Percentiles rank a stretch among this genome's conserved stretches.
Conservation (phyloP, 2,888 invertebrate genomes). For the Ectemnius cavifrons region DNA sequence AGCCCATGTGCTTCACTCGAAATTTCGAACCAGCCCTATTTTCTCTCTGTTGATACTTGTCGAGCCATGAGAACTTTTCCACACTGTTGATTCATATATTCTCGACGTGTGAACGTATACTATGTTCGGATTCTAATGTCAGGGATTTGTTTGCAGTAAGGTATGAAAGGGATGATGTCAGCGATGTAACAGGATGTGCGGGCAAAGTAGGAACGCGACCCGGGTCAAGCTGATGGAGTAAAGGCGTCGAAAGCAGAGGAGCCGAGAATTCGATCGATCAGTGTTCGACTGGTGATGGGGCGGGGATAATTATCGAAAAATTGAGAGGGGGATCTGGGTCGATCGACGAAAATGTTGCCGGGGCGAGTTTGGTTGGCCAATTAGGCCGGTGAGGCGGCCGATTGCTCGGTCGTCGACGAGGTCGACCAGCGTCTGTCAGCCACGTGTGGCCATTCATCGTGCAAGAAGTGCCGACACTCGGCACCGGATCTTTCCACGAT, state of each 20-base stretch:
- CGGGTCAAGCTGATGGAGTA: too few species aligned
- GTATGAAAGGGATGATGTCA: too few species aligned
- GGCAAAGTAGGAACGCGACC: too few species aligned
- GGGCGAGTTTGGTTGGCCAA: slow-evolving; percentile 53
- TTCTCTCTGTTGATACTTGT: neutral
- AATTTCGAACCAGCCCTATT: neutral
- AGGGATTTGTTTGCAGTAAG: too few species aligned
- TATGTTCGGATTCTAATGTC: too few species aligned
- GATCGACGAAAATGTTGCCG: slow-evolving; percentile 41
- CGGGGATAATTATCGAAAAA: slow-evolving; percentile 67
- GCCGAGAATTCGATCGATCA: slow-evolving; percentile 55
- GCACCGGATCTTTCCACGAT: slow-evolving; percentile 18
- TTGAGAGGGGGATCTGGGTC: slow-evolving; percentile 60
- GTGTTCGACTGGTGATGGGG: slow-evolving; percentile 17
- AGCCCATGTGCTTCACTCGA: neutral
- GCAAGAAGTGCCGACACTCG: slow-evolving; percentile 66
- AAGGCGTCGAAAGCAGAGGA: slow-evolving; percentile 5
- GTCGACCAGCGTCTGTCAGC: slow-evolving; percentile 63
- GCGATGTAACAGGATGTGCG: too few species aligned
- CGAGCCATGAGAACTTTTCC: neutral
- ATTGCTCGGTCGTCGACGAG: slow-evolving; percentile 36
- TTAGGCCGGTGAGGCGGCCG: slow-evolving; percentile 58
- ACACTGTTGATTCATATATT: too few species aligned
- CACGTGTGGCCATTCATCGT: slow-evolving; percentile 70
- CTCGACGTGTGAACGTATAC: too few species aligned